Percentiles rank a stretch among this genome's conserved stretches.
These are phyloP conservation scores for Loriculus beryllinus DNA, from an alignment of 2,797 vertebrate species.

Conservation along the genomic window DNA sequence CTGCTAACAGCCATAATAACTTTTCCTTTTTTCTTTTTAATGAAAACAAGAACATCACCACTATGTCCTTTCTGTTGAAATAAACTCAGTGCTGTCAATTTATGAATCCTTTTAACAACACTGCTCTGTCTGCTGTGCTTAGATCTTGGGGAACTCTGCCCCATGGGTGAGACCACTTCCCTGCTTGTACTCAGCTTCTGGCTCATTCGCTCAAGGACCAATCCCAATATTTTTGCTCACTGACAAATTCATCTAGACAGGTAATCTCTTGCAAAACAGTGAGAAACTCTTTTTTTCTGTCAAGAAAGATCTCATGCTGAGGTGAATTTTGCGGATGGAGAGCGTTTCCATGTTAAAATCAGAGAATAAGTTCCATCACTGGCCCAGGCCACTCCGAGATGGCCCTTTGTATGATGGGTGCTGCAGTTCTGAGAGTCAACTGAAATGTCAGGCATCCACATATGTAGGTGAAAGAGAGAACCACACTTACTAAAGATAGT, in stretches of 20 bases:
- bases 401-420: background rate
- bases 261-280: background rate
- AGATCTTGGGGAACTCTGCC: rapidly evolving
- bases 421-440: background rate
- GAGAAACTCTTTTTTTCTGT: background rate
- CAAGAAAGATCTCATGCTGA: background rate
- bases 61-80: background rate
- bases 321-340: background rate
- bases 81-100: background rate
- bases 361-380: background rate
- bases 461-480: background rate
- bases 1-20: background rate
- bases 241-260: background rate
- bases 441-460: rapidly evolving
- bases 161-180: rapidly evolving
- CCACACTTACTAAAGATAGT: background rate
- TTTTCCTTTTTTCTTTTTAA: background rate
- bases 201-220: background rate
- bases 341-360: background rate
- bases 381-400: background rate
- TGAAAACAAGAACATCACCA: background rate
- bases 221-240: background rate
- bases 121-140: background rate
- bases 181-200: background rate
- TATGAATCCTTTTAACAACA: background rate